These are phyloP conservation scores for Eupithecia subumbrata DNA, from an alignment of 2,888 invertebrate genomes.

Conservation along the genomic window DNA sequence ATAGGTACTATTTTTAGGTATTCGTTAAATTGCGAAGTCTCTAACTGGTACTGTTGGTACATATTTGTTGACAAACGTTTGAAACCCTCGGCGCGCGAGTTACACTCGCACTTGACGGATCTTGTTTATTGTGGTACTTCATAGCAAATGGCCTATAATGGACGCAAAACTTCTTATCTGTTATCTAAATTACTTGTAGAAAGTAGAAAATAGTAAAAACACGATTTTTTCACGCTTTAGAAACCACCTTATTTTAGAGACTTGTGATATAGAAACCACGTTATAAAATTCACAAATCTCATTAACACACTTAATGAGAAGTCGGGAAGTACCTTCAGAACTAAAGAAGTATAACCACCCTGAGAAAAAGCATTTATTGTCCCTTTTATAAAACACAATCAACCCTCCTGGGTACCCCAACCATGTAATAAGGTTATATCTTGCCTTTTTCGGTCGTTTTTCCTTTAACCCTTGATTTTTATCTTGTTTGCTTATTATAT, in stretches of 20 bases:
- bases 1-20: too few relatives aligned
- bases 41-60: too few relatives aligned
- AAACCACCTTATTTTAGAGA: neutral
- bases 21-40: too few relatives aligned
- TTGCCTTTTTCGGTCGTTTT: neutral
- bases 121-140: too few relatives aligned
- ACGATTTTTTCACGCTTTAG: too few relatives aligned
- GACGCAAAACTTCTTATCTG: too few relatives aligned
- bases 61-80: too few relatives aligned
- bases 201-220: too few relatives aligned
- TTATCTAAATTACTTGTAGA: too few relatives aligned
- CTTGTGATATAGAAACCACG: neutral
- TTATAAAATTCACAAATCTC: neutral
- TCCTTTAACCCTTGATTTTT: constrained; percentile 14
- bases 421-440: constrained; percentile 12
- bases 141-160: too few relatives aligned
- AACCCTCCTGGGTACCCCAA: constrained; percentile 6
- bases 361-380: constrained; percentile 1
- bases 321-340: neutral
- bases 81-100: too few relatives aligned
- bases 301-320: neutral
- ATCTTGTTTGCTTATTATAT: constrained; percentile 6
- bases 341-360: constrained; percentile 1
- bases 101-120: too few relatives aligned
- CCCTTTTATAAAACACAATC: constrained; percentile 1